Evolutionary conservation across 2,797 vertebrate species (phyloP).

Genomic region (Neopelma chrysocephalum): DNA sequence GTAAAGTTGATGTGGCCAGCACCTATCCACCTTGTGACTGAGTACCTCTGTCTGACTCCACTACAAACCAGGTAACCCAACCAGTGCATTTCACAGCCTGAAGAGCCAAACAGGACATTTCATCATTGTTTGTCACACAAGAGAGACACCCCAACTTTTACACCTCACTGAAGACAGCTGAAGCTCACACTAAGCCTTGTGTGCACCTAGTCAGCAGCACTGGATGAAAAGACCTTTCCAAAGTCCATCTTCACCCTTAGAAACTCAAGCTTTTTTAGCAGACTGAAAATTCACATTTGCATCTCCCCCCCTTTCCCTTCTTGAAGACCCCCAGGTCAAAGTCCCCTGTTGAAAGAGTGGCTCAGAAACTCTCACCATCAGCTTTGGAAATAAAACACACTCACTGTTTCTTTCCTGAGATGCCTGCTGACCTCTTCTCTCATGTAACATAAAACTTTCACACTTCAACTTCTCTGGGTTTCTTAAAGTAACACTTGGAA

Average conservation of each 20-base stretch:
- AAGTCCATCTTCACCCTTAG: not conserved
- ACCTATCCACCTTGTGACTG: not conserved
- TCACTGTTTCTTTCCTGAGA: conserved; percentile 13
- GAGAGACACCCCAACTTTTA: not conserved
- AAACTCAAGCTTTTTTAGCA: not conserved
- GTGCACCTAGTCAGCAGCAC: not conserved
- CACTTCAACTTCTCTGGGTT: conserved; percentile 59
- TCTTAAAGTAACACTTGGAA: conserved; percentile 66
- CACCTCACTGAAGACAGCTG: not conserved
- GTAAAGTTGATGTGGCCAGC: not conserved
- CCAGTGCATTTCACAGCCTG: not conserved
- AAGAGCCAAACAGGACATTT: not conserved
- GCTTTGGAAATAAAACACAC: conserved; percentile 7
- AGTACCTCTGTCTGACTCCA: not conserved
- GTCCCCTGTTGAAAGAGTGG: not conserved
- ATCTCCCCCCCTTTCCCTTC: not conserved
- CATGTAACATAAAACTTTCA: conserved; percentile 58
- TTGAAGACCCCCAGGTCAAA: not conserved
- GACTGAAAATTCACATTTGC: not conserved
- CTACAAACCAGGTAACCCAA: not conserved
- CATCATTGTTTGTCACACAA: not conserved
- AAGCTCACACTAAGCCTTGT: not conserved
- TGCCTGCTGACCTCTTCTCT: conserved; percentile 52
- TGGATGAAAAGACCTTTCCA: not conserved
- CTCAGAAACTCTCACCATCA: not conserved